Percentiles rank a stretch among this genome's conserved stretches.
These are phyloP conservation scores for Lordiphosa fenestrarum DNA, from an alignment of 2,888 invertebrate genomes.

Conservation along the genomic window DNA sequence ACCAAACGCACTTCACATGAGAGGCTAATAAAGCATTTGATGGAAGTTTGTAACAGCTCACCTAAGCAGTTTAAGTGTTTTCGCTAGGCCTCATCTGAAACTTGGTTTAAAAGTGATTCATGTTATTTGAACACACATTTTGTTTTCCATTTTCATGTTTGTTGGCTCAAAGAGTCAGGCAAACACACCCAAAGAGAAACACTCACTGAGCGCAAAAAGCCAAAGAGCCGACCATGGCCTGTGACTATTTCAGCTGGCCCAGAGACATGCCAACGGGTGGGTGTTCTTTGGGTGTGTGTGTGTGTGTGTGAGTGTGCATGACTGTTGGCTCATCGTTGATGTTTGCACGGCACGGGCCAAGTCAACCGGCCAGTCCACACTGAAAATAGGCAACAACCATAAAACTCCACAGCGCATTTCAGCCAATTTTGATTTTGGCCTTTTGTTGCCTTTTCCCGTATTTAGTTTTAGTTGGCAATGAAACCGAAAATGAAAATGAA, in stretches of 20 bases:
- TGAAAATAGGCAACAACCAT: constrained; percentile 44
- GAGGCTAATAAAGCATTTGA: too few relatives aligned
- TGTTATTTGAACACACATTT: constrained; percentile 22
- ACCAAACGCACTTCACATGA: constrained; percentile 25
- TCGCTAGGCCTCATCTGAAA: too few relatives aligned
- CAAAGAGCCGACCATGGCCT: constrained; percentile 45
- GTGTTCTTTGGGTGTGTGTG: constrained; percentile 19
- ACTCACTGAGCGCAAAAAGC: constrained; percentile 11
- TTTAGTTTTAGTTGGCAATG: constrained; percentile 51
- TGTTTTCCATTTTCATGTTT: too few relatives aligned
- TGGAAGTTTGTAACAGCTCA: too few relatives aligned
- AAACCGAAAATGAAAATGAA: constrained; percentile 56
- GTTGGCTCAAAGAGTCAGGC: too few relatives aligned
- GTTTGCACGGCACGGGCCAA: constrained; percentile 30
- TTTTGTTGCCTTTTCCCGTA: constrained; percentile 36
- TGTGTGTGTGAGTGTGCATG: constrained; percentile 8
- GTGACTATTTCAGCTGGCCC: constrained; percentile 54
- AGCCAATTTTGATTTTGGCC: constrained; percentile 58
- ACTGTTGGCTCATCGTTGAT: constrained; percentile 52
- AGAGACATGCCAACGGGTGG: constrained; percentile 42
- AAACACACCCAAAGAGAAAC: constrained; percentile 15
- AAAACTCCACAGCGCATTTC: constrained; percentile 50
- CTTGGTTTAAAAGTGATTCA: too few relatives aligned
- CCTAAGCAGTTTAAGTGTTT: too few relatives aligned
- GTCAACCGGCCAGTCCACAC: constrained; percentile 29